Evolutionary conservation across 2,888 invertebrate species (phyloP).

Genomic region (Nymphalis urticae): DNA sequence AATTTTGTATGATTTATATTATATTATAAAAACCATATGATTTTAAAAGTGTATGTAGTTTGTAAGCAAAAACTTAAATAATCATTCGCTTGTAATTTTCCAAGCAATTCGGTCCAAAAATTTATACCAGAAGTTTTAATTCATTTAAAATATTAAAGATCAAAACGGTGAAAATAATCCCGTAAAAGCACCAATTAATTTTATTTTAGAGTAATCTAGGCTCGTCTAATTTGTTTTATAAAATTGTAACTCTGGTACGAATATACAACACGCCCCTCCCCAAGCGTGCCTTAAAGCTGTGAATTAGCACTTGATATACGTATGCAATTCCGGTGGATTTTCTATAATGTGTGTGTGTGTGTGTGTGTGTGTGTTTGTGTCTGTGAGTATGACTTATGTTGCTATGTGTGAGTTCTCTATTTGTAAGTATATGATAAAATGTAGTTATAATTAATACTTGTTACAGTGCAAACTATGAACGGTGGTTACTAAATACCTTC

Average conservation of each 20-base stretch:
- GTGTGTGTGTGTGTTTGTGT: too few species aligned
- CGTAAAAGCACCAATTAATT: slow-evolving; percentile 7
- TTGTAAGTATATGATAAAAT: too few species aligned
- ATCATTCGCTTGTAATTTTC: not conserved
- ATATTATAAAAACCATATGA: not conserved
- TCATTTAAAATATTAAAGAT: slow-evolving; percentile 5
- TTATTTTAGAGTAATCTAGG: slow-evolving; percentile 2
- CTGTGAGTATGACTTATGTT: too few species aligned
- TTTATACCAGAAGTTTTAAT: slow-evolving; percentile 1
- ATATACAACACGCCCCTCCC: not conserved
- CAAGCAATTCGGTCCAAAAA: not conserved
- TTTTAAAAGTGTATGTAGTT: not conserved
- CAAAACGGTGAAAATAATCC: slow-evolving; percentile 14
- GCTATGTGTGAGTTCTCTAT: too few species aligned
- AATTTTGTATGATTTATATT: too few species aligned
- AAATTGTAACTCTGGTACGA: slow-evolving; percentile 3
- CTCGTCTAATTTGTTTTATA: slow-evolving; percentile 6
- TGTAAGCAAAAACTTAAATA: not conserved
- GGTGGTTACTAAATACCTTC: too few species aligned
- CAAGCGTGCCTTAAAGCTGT: not conserved
- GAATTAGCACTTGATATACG: not conserved
- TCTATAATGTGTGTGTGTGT: too few species aligned
- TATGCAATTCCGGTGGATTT: too few species aligned
- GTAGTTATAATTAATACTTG: too few species aligned
- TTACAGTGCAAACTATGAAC: too few species aligned